Percentiles rank a stretch among this genome's conserved stretches.
Evolutionary conservation across 2,888 invertebrate species (phyloP).

Genomic region (Pecten maximus): DNA sequence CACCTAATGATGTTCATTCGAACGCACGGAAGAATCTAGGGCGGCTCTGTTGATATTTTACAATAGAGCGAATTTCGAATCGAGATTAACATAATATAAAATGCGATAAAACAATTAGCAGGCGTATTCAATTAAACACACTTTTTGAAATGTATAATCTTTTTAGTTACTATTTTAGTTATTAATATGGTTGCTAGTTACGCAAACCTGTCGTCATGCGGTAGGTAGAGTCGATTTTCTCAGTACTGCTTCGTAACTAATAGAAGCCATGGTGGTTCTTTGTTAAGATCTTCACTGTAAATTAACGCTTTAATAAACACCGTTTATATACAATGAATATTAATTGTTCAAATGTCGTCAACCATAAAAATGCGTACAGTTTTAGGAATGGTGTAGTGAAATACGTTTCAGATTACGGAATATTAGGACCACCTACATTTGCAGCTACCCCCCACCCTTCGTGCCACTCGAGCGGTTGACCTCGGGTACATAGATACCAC

Average conservation of each 20-base stretch:
- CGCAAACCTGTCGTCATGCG: neutral
- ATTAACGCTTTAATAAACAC: conserved; percentile 28
- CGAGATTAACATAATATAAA: neutral
- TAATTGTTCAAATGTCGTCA: conserved; percentile 13
- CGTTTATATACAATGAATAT: neutral
- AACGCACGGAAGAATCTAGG: neutral
- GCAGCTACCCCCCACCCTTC: neutral
- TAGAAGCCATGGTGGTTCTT: neutral
- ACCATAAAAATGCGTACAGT: conserved; percentile 20
- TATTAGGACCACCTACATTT: conserved; percentile 15
- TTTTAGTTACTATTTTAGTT: neutral
- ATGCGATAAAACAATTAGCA: neutral
- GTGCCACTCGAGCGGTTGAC: neutral
- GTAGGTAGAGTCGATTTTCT: neutral
- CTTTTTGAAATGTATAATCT: neutral
- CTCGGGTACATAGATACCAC: neutral
- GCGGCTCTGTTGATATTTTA: neutral
- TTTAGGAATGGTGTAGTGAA: neutral
- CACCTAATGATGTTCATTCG: neutral
- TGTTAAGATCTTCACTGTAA: conserved; percentile 20
- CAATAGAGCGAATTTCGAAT: neutral
- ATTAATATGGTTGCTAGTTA: neutral
- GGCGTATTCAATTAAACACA: neutral
- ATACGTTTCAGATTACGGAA: conserved; percentile 4
- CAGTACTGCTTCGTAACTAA: neutral